Percentiles rank a stretch among this genome's conserved stretches.
Evolutionary conservation across 2,113 vertebrate species (phyloP).

Genomic region (Shinisaurus crocodilurus): DNA sequence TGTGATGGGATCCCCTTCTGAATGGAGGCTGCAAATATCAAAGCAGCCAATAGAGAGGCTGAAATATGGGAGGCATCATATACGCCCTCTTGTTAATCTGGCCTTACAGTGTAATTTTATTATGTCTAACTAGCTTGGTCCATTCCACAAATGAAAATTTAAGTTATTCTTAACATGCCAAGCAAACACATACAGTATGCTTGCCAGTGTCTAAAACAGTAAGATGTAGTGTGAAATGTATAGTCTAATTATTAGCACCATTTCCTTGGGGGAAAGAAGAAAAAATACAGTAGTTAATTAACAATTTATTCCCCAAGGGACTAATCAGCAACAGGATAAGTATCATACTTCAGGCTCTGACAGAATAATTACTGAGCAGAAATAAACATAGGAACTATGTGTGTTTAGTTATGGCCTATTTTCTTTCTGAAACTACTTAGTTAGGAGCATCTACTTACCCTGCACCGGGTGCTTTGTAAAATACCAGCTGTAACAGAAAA

Average conservation of each 20-base stretch:
- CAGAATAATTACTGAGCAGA: constrained; percentile 15
- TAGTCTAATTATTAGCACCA: constrained; percentile 56
- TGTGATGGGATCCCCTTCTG: not conserved
- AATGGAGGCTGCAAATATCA: not conserved
- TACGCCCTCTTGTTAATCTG: not conserved
- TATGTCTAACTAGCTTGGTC: not conserved
- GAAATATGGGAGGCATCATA: not conserved
- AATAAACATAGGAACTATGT: constrained; percentile 10
- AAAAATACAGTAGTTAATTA: constrained; percentile 60
- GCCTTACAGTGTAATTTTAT: not conserved
- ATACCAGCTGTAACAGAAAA: not conserved
- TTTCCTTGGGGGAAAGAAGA: constrained; percentile 36
- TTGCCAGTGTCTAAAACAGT: constrained; percentile 12
- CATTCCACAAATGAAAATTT: constrained; percentile 5
- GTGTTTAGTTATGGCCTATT: not conserved
- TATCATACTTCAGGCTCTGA: constrained; percentile 21
- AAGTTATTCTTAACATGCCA: constrained; percentile 5
- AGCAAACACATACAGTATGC: not conserved
- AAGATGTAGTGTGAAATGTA: constrained; percentile 6
- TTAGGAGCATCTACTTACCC: not conserved
- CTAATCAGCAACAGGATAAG: constrained; percentile 31
- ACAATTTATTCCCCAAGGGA: constrained; percentile 43
- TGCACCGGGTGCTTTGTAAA: not conserved
- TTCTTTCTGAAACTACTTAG: not conserved
- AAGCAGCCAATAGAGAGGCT: not conserved